A percentile compares a stretch with the other conserved stretches of the same genome.
phyloP scores from a whole-genome alignment of 2,113 vertebrate genomes.

The Ictalurus furcatus region DNA sequence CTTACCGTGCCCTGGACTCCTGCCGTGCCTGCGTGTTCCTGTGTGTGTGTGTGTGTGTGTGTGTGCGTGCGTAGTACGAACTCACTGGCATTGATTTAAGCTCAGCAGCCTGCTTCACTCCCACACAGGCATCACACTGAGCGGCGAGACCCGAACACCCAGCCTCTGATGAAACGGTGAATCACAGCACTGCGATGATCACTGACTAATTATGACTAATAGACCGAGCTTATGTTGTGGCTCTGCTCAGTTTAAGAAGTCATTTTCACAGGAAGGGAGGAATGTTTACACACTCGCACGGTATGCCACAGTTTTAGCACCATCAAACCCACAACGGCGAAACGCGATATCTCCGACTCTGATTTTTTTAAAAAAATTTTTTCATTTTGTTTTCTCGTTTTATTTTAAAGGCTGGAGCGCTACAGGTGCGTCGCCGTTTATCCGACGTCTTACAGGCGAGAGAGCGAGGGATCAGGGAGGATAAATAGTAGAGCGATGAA shows the following conservation, averaged over 20 bases:
- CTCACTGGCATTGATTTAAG: conserved; percentile 27
- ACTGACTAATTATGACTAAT: conserved; percentile 34
- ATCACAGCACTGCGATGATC: conserved; percentile 41
- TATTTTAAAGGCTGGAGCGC: neutral
- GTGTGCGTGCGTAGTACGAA: neutral
- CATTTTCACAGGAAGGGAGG: conserved; percentile 8
- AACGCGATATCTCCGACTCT: neutral
- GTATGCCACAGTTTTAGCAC: neutral
- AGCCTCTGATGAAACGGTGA: conserved; percentile 27
- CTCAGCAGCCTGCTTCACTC: conserved; percentile 24
- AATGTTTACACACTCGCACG: neutral
- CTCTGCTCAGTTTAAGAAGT: conserved; percentile 7
- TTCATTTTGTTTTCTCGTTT: neutral
- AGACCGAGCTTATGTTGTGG: conserved; percentile 16
- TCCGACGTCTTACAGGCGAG: neutral
- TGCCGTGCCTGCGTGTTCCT: conserved; percentile 25
- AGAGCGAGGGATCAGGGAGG: neutral
- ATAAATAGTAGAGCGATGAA: neutral
- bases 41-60: conserved; percentile 20
- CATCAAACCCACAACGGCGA: neutral
- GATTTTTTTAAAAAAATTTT: neutral
- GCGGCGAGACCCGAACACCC: conserved; percentile 20
- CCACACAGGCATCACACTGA: conserved; percentile 24
- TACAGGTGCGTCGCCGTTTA: neutral
- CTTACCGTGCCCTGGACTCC: conserved; percentile 43